Evolutionary conservation across 2,113 vertebrate genomes (phyloP).

Genomic region (Piliocolobus tephrosceles): DNA sequence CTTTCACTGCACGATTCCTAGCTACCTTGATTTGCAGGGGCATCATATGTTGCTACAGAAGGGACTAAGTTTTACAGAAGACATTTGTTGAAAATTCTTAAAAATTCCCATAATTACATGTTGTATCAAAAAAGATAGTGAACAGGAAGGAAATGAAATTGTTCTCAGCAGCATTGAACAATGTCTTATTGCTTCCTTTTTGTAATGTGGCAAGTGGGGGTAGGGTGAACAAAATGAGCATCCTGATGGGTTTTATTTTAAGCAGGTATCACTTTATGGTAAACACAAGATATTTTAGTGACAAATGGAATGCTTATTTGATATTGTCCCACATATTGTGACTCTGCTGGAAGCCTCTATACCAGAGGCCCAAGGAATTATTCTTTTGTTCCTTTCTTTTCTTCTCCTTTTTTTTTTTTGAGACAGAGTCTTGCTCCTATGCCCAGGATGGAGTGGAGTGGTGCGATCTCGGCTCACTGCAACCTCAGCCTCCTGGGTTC

Average conservation of each 20-base stretch:
- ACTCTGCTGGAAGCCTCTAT: background rate
- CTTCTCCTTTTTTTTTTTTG: background rate
- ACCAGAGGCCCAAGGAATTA: background rate
- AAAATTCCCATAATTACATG: background rate
- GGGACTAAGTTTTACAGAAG: background rate
- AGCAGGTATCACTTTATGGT: background rate
- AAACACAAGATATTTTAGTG: background rate
- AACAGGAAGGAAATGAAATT: constrained; percentile 56
- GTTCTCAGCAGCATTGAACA: constrained; percentile 17
- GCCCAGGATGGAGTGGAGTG: too few relatives aligned
- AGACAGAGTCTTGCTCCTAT: too few relatives aligned
- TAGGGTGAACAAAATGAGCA: background rate
- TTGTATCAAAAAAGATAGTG: background rate
- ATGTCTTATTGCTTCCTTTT: constrained; percentile 28
- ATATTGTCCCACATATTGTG: background rate
- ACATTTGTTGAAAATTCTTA: background rate
- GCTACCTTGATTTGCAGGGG: background rate
- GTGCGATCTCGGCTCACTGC: too few relatives aligned
- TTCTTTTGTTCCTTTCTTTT: background rate
- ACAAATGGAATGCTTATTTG: background rate
- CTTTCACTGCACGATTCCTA: background rate
- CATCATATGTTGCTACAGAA: background rate
- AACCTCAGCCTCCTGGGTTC: too few relatives aligned
- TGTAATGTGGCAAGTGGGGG: background rate
- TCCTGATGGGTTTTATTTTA: constrained; percentile 38